These are phyloP conservation scores for Zosterops lateralis DNA, from an alignment of 2,113 vertebrate species.

Conservation along the genomic window DNA sequence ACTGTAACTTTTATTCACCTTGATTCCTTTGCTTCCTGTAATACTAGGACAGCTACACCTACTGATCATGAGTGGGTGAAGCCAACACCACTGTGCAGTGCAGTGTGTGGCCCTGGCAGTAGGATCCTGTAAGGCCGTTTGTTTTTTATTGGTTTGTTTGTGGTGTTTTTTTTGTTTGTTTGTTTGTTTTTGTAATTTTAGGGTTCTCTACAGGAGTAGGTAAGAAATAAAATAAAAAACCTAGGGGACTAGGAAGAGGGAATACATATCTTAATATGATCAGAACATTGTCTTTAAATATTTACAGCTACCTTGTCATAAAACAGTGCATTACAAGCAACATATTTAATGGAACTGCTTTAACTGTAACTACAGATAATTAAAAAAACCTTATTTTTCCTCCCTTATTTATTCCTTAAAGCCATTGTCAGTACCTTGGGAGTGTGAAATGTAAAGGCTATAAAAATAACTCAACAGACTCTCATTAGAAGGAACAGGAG, in stretches of 20 bases:
- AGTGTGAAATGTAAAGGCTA: slow-evolving; percentile 5
- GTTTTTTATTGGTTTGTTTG: not conserved
- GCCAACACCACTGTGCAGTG: not conserved
- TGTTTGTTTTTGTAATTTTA: not conserved
- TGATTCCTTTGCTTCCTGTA: not conserved
- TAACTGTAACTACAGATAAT: not conserved
- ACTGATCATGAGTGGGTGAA: not conserved
- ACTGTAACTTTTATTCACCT: not conserved
- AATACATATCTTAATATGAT: not conserved
- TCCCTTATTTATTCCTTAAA: slow-evolving; percentile 15
- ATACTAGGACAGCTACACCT: not conserved
- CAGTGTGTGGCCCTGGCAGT: too few relatives aligned
- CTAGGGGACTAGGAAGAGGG: not conserved
- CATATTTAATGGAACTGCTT: not conserved
- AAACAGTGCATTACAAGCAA: not conserved
- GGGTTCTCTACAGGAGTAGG: not conserved
- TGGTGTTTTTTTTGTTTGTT: not conserved
- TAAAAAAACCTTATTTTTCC: not conserved
- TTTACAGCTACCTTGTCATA: not conserved
- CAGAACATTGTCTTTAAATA: not conserved
- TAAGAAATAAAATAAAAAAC: not conserved
- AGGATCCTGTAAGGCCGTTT: not conserved
- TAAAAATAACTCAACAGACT: slow-evolving; percentile 41
- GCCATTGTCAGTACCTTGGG: not conserved
- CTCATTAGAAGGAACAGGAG: slow-evolving; percentile 7